phyloP scores from a whole-genome alignment of 2,888 invertebrate genomes.

The Platerodrilus igneus region DNA sequence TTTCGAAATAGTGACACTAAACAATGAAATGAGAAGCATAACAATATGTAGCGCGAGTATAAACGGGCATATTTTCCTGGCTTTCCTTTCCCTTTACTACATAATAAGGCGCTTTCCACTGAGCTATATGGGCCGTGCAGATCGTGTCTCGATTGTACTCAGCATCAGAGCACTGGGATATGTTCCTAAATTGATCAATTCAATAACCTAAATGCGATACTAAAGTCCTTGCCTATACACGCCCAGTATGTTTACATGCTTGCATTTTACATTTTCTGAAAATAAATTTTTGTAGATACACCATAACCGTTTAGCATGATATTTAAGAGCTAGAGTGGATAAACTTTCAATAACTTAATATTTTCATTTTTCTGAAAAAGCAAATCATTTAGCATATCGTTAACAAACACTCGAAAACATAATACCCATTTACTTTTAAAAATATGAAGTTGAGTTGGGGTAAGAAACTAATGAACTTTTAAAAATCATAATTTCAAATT shows the following conservation, averaged over 20 bases:
- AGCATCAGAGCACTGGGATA: slow-evolving; percentile 30
- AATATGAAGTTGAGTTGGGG: no score
- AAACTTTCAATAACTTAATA: no score
- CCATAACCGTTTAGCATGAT: no score
- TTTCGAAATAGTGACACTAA: slow-evolving; percentile 24
- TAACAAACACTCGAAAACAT: no score
- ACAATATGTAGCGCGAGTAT: slow-evolving; percentile 47
- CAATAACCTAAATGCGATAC: slow-evolving; percentile 49
- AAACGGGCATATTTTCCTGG: slow-evolving; percentile 46
- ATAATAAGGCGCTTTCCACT: slow-evolving; percentile 46
- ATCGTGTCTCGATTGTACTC: slow-evolving; percentile 44
- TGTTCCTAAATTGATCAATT: slow-evolving; percentile 48
- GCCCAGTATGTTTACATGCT: slow-evolving; percentile 45
- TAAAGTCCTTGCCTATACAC: slow-evolving; percentile 46
- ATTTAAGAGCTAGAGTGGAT: no score
- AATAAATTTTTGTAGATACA: no score
- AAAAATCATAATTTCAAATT: no score
- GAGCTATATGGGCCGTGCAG: slow-evolving; percentile 45
- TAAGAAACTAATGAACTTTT: no score
- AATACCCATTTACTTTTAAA: no score
- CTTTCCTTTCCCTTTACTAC: slow-evolving; percentile 47
- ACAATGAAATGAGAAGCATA: slow-evolving; percentile 38
- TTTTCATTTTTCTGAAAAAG: no score
- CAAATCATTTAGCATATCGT: no score
- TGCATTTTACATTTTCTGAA: slow-evolving; percentile 37